These are phyloP conservation scores for Micromussa lordhowensis DNA, from an alignment of 92 coral and sea anemone species.

Conservation along the genomic window DNA sequence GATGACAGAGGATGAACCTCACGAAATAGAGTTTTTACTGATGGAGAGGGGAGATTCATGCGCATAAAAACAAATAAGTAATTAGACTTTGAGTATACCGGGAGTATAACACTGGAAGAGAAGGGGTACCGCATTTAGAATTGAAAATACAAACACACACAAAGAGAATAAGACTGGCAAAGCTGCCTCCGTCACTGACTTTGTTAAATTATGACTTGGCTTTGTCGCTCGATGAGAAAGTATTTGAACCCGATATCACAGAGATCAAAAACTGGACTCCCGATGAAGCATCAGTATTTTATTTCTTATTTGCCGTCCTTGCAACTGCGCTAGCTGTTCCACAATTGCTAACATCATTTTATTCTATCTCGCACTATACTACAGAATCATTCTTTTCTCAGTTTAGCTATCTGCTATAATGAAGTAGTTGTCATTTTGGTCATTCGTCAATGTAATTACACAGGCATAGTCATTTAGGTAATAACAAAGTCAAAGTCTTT, in stretches of 20 bases:
- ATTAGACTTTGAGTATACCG: not conserved
- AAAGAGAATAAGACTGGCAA: not conserved
- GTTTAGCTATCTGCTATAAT: not conserved
- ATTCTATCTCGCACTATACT: not conserved
- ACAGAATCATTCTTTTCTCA: not conserved
- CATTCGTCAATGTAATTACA: too few species aligned
- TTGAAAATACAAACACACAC: too few species aligned
- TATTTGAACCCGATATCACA: too few species aligned
- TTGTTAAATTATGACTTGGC: not conserved
- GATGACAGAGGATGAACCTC: constrained; percentile 29
- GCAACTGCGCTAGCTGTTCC: not conserved
- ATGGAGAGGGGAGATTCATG: not conserved
- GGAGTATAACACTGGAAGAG: too few species aligned
- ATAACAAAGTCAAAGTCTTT: not conserved
- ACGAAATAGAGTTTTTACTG: not conserved
- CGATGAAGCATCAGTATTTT: not conserved
- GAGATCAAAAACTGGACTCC: too few species aligned
- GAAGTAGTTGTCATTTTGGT: too few species aligned
- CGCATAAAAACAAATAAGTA: too few species aligned
- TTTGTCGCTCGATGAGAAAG: not conserved
- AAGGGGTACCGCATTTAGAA: not conserved
- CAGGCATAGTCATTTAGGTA: not conserved
- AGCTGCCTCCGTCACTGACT: not conserved
- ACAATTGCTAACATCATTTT: not conserved
- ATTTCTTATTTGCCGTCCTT: not conserved